Percentiles rank a stretch among this genome's conserved stretches.
These are phyloP conservation scores for Deilephila porcellus DNA, from an alignment of 2,888 invertebrate genomes.

Conservation along the genomic window DNA sequence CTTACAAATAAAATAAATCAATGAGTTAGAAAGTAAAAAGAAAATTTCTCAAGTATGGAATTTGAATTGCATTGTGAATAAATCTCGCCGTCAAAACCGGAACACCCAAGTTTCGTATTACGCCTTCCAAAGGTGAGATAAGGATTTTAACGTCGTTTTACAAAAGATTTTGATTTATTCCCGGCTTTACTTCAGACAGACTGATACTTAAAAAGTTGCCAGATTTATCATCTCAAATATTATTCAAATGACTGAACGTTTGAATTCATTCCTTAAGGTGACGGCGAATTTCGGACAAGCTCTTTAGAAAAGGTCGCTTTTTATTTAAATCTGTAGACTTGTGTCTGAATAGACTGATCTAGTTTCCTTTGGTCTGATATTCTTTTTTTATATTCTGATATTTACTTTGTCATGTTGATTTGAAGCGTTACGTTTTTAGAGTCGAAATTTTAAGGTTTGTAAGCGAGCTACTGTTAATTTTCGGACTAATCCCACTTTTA, in stretches of 20 bases:
- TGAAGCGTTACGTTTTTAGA: neutral
- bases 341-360: neutral
- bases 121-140: constrained; percentile 41
- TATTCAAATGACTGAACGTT: constrained; percentile 27
- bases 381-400: too few relatives aligned
- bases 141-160: constrained; percentile 42
- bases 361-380: neutral
- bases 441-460: neutral
- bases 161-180: constrained; percentile 45
- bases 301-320: neutral
- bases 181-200: constrained; percentile 37
- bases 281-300: neutral
- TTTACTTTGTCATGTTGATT: neutral
- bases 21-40: neutral
- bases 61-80: neutral
- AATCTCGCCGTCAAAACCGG: neutral
- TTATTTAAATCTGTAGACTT: neutral
- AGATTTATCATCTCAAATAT: constrained; percentile 42
- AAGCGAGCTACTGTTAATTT: too few relatives aligned
- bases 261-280: constrained; percentile 2
- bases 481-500: too few relatives aligned
- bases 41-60: neutral
- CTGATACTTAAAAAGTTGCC: constrained; percentile 44
- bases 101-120: constrained; percentile 14
- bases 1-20: neutral